These are phyloP conservation scores for Penelope pileata DNA, from an alignment of 2,113 vertebrate genomes.

Conservation along the genomic window DNA sequence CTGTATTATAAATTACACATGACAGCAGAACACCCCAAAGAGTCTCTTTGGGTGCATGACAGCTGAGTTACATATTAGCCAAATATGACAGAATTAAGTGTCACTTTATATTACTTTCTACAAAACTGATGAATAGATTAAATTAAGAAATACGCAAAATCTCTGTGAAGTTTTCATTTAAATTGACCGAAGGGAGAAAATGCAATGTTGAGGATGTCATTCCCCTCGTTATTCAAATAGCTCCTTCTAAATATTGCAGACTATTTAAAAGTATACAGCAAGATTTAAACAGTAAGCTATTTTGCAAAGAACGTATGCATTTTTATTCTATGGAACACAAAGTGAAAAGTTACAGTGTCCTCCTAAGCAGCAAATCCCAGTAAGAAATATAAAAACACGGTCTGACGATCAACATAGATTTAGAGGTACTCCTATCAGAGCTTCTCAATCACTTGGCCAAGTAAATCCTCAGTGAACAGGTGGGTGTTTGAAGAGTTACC, in stretches of 20 bases:
- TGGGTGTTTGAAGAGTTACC: background rate
- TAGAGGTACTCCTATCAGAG: background rate
- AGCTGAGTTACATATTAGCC: slow-evolving; percentile 13
- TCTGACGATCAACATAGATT: background rate
- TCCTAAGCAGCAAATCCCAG: background rate
- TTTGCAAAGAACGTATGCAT: background rate
- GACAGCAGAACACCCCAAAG: slow-evolving; percentile 5
- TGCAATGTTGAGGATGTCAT: background rate
- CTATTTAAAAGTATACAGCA: fast-evolving
- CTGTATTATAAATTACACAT: background rate
- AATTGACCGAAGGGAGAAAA: background rate
- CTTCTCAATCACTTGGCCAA: background rate
- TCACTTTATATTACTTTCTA: slow-evolving; percentile 35
- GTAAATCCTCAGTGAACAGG: background rate
- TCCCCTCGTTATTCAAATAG: background rate
- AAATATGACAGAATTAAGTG: slow-evolving; percentile 49
- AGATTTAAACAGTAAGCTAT: background rate
- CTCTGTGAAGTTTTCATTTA: background rate
- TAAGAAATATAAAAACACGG: background rate
- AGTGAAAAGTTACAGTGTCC: background rate
- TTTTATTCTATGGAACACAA: background rate
- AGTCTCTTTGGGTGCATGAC: background rate
- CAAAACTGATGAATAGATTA: slow-evolving; percentile 22
- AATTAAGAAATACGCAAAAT: background rate
- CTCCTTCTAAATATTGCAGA: background rate